These are phyloP conservation scores for Mythimna ferrago DNA, from an alignment of 2,888 invertebrate genomes.

Conservation along the genomic window DNA sequence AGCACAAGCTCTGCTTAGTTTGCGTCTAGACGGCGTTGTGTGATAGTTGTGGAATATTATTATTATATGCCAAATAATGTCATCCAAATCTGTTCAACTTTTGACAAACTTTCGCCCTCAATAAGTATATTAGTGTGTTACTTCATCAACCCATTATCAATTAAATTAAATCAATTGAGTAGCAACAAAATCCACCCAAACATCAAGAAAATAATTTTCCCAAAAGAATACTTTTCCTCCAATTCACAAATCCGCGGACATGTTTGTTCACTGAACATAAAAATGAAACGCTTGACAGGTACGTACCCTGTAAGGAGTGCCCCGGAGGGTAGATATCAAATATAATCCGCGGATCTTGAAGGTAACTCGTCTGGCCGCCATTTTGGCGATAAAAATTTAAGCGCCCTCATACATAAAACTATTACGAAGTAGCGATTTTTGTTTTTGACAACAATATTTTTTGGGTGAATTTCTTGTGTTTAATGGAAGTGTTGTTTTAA, in stretches of 20 bases:
- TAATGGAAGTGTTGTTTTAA: neutral
- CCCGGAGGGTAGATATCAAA: constrained; percentile 52
- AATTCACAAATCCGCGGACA: constrained; percentile 41
- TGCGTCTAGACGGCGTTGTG: no score
- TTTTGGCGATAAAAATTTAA: constrained; percentile 69
- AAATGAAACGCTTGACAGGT: constrained; percentile 56
- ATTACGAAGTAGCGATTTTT: constrained; percentile 16
- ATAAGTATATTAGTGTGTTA: no score
- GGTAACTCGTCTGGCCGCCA: constrained; percentile 45
- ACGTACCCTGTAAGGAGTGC: constrained; percentile 7
- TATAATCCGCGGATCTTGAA: constrained; percentile 56
- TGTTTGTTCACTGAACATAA: constrained; percentile 55
- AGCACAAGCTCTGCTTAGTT: no score
- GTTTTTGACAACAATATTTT: constrained; percentile 18
- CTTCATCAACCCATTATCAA: no score
- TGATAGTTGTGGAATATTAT: no score
- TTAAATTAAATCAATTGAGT: neutral
- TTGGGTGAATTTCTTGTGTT: constrained; percentile 2
- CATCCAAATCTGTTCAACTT: no score
- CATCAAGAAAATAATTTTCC: neutral
- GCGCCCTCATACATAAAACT: constrained; percentile 57
- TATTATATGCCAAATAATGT: no score
- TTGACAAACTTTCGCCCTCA: no score
- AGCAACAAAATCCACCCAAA: neutral
- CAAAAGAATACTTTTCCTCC: constrained; percentile 5